Evolutionary conservation across 2,113 vertebrate species (phyloP), one percentile per base, ranked within the genome.

Genomic region (Amia ocellicauda): DNA sequence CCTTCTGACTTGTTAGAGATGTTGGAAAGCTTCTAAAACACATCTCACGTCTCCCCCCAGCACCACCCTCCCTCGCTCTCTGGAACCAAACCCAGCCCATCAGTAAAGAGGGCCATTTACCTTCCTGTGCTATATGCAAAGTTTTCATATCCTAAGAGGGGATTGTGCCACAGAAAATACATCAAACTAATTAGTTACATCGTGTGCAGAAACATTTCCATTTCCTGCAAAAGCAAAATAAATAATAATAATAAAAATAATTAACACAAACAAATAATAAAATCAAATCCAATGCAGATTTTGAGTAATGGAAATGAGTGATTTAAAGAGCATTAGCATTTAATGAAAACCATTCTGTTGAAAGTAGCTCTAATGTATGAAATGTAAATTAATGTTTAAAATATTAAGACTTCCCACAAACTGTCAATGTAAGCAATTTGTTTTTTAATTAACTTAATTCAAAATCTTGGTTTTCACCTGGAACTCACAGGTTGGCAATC

Each of bases 151-250:
- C n/a, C n/a, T n/a, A n/a, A n/a, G n/a, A n/a, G n/a, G n/a, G n/a
- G 16, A 13, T 14, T n/a, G 14, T 13, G 43, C 43, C 43, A 47
- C 4, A n/a, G 8, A 47, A n/a, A 47, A 47, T 47, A n/a, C 43
- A 47, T 47, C 16, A 47, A 47, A 3, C 16, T 47, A 47, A 13
- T n/a, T 17, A 16, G 4, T 47, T 17, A 14, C n/a, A n/a, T 17
- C 14, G 43, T 17, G n/a, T 47, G 17, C 7, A n/a, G 47, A 36
- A 17, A 43, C 29, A 28, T 28, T 61, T 58, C 61, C 24, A 52
- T n/a, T 61, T 31, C 41, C 57, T 61, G 43, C 62, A 62, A 22
- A 58, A n/a, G 13, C 10, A 47, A 58, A 58, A 23, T 13, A 42
- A n/a, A 22, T 19, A 58, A 40, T 22, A 5, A 23, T 41, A 58